Conservation (phyloP, 1,140 invertebrate genomes). For the Callitettix versicolor region DNA sequence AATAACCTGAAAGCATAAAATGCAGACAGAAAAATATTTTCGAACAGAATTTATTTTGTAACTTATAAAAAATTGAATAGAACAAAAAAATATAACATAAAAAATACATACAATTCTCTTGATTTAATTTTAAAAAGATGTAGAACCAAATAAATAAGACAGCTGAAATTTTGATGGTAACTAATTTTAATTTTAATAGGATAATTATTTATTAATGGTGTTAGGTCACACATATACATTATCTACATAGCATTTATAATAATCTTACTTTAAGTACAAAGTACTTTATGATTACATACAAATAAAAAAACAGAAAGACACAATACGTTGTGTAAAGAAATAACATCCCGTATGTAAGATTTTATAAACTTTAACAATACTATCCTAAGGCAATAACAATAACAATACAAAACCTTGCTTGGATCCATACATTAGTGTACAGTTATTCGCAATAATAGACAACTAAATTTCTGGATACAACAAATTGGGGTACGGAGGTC, state of each 20-base stretch:
- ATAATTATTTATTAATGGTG: constrained; percentile 13
- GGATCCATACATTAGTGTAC: constrained; percentile 3
- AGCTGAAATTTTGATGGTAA: constrained; percentile 1
- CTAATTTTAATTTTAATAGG: constrained; percentile 14
- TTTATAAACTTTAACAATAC: constrained; percentile 18
- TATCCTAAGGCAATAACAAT: constrained; percentile 18
- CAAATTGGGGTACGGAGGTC: background rate
- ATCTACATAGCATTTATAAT: constrained; percentile 15
- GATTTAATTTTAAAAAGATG: too few relatives aligned
- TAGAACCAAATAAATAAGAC: too few relatives aligned
- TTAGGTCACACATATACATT: constrained; percentile 18
- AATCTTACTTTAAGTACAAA: constrained; percentile 16
- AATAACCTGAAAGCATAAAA: too few relatives aligned
- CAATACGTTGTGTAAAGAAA: constrained; percentile 9
- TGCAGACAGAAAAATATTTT: too few relatives aligned
- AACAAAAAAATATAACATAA: too few relatives aligned
- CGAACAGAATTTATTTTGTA: too few relatives aligned
- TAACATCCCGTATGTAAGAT: constrained; percentile 18
- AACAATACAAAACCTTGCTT: constrained; percentile 17
- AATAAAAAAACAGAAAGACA: constrained; percentile 17
- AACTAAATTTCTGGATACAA: background rate
- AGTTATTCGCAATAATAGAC: background rate
- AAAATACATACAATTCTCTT: too few relatives aligned
- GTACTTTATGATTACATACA: constrained; percentile 6
- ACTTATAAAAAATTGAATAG: too few relatives aligned